Percentiles rank a stretch among this genome's conserved stretches.
phyloP scores from a whole-genome alignment of 2,888 invertebrate species.

The Pyrrhia umbra region DNA sequence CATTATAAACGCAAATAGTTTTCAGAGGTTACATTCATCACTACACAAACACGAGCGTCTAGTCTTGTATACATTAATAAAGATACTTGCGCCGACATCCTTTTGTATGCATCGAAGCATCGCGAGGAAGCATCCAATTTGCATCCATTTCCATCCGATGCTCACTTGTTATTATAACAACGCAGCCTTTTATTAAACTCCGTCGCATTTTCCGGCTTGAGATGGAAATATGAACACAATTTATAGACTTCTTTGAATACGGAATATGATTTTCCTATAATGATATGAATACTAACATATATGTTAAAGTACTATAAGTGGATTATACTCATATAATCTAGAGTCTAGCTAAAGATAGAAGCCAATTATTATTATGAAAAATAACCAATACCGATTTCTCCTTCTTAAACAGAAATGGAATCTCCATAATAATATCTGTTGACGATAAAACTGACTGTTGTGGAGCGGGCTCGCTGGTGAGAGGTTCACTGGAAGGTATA shows the following conservation, averaged over 20 bases:
- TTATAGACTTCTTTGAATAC: constrained; percentile 30
- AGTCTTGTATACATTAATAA: constrained; percentile 10
- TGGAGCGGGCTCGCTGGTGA: too few relatives aligned
- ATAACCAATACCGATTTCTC: too few relatives aligned
- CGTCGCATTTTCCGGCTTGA: constrained; percentile 17
- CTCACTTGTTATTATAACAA: constrained; percentile 39
- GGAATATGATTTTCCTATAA: constrained; percentile 22
- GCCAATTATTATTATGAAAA: too few relatives aligned
- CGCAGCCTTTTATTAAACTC: constrained; percentile 16
- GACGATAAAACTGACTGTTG: too few relatives aligned
- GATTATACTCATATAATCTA: neutral
- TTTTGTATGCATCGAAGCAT: constrained; percentile 40
- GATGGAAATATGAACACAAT: constrained; percentile 37
- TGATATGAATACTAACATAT: constrained; percentile 12
- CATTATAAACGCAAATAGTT: constrained; percentile 19
- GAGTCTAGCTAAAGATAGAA: too few relatives aligned
- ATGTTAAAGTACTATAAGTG: neutral
- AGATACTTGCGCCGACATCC: constrained; percentile 1
- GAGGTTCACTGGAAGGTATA: too few relatives aligned
- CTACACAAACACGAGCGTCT: neutral
- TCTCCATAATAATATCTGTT: too few relatives aligned
- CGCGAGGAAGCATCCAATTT: constrained; percentile 38
- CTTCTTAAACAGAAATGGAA: too few relatives aligned
- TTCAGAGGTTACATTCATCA: neutral
- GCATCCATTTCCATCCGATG: constrained; percentile 35